A percentile compares a stretch with the other conserved stretches of the same genome.
phyloP scores from a whole-genome alignment of 2,113 vertebrate genomes.

The Nothobranchius kuhntae region DNA sequence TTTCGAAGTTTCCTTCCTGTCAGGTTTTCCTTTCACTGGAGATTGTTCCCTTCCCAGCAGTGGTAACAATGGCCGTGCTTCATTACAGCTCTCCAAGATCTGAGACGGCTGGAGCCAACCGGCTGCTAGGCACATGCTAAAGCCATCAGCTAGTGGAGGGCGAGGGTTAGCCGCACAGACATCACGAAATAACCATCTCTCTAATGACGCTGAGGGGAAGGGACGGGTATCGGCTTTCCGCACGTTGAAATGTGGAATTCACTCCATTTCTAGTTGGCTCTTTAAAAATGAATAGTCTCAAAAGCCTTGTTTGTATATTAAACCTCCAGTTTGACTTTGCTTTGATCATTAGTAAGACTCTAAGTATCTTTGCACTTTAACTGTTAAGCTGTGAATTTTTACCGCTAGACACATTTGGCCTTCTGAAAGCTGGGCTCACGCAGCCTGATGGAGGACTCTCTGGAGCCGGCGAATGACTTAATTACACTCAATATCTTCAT shows the following conservation, averaged over 20 bases:
- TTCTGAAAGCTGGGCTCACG: conserved; percentile 45
- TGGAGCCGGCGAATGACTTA: conserved; percentile 51
- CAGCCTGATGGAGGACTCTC: conserved; percentile 60
- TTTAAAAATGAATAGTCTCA: conserved; percentile 7
- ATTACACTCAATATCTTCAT: conserved; percentile 57
- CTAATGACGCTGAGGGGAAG: conserved; percentile 41
- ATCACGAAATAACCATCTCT: conserved; percentile 50
- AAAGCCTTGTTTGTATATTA: conserved; percentile 20
- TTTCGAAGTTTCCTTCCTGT: conserved; percentile 69
- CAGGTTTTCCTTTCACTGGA: conserved; percentile 54
- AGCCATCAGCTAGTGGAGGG: conserved; percentile 64
- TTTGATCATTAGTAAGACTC: conserved; percentile 10
- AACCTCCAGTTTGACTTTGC: conserved; percentile 27
- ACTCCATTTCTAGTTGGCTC: conserved; percentile 5
- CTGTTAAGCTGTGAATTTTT: conserved; percentile 30
- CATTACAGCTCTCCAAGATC: conserved; percentile 55
- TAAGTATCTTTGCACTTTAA: conserved; percentile 23
- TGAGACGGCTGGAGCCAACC: conserved; percentile 57
- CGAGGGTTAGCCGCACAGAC: conserved; percentile 57
- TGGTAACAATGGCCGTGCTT: conserved; percentile 59
- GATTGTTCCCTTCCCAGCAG: conserved; percentile 47
- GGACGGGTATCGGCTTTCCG: conserved; percentile 13
- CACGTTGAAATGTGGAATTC: conserved; percentile 8
- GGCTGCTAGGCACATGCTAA: conserved; percentile 61
- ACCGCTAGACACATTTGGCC: conserved; percentile 57